These are phyloP conservation scores for Sinosuthora webbiana DNA, from an alignment of 2,113 vertebrate species.

Conservation along the genomic window DNA sequence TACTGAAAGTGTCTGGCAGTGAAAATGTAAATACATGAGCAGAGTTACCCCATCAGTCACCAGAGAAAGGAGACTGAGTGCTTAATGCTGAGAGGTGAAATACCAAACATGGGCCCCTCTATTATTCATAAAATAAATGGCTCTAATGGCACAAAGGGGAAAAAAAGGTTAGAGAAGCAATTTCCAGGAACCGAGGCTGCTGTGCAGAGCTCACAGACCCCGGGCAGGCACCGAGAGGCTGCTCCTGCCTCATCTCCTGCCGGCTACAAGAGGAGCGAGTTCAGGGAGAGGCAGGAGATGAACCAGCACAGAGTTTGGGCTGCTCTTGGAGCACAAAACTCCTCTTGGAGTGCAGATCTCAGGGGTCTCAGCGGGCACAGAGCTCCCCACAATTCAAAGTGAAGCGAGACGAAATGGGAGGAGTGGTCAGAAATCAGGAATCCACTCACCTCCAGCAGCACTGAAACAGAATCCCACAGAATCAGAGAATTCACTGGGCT, in stretches of 20 bases:
- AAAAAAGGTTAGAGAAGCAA: background rate
- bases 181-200: background rate
- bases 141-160: background rate
- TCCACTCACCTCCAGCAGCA: background rate
- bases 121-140: slow-evolving; percentile 46
- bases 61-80: slow-evolving; percentile 10
- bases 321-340: background rate
- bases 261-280: background rate
- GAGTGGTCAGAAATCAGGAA: background rate
- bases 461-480: background rate
- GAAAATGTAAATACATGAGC: slow-evolving; percentile 14
- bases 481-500: background rate
- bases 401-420: background rate
- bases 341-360: background rate
- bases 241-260: background rate
- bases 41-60: slow-evolving; percentile 20
- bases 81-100: slow-evolving; percentile 34
- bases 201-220: background rate
- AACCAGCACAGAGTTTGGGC: background rate
- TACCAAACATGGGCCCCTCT: background rate
- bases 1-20: background rate
- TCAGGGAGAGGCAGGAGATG: background rate
- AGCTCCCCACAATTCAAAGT: background rate
- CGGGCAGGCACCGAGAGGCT: background rate
- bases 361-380: background rate